Evolutionary conservation across 2,888 invertebrate genomes (phyloP), one percentile per base, ranked within the genome.

Genomic region (Crocallis elinguaria): DNA sequence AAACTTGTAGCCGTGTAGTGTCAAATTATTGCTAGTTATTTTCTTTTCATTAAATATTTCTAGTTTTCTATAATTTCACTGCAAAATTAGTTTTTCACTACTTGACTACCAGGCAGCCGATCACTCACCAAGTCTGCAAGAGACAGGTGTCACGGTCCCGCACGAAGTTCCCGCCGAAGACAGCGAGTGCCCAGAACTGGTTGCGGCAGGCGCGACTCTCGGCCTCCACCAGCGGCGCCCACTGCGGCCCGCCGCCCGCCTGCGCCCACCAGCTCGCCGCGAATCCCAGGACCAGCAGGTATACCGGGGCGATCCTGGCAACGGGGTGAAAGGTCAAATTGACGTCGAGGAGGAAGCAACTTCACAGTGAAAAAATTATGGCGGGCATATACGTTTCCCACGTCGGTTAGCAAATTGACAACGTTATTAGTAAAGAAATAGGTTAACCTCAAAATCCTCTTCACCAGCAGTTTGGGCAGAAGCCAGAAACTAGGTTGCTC

Each of bases 101-200:
- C n/a, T n/a, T n/a, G n/a, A n/a, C n/a, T n/a, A n/a, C n/a, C n/a
- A n/a, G n/a, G n/a, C n/a, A n/a, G n/a, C n/a, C n/a, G n/a, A n/a
- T n/a, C n/a, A n/a, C n/a, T 33, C 7, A 35, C 35, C 35, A 35
- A 3, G 35, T 35, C n/a, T 17, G 19, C 3, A 35, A n/a, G 7
- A 35, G n/a, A 19, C 35, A 35, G 19, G 11, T 19, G 1, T 35
- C 11, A 8, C 7, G 7, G 5, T 35, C 19, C 17, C 35, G 4
- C 17, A 62, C 42, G 8, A 68, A 44, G 62, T 73, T 73, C 36
- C 71, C 61, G 6, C 68, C 4, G 53, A 62, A 73, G 11, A 74
- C 61, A 2, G 59, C 54, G 6, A 71, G 66, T 1, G 62, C 45
- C 66, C 68, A 69, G 62, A 67, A 71, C 44, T 69, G 66, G 35